These are phyloP conservation scores for Kuschelorhynchus macadamiae DNA, from an alignment of 2,888 invertebrate species.

Conservation along the genomic window DNA sequence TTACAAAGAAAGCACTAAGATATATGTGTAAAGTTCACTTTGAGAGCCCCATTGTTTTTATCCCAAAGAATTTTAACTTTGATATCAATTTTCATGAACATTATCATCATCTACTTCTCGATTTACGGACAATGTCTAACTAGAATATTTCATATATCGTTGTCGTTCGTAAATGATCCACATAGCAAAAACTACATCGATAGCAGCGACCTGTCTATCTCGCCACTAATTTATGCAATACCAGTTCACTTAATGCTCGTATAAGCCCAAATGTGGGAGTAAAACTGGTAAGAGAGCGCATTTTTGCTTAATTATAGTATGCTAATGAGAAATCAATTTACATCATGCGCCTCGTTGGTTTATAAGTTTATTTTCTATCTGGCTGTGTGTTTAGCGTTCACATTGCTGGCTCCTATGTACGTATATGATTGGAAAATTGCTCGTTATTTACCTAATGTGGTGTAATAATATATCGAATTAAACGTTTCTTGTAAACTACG, in stretches of 20 bases:
- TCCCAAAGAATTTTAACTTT: no score
- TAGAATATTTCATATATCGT: no score
- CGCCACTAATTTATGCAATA: slow-evolving; percentile 41
- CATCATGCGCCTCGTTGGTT: slow-evolving; percentile 32
- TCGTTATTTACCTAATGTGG: slow-evolving; percentile 14
- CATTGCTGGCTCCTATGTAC: neutral
- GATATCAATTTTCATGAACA: no score
- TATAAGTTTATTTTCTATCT: slow-evolving; percentile 36
- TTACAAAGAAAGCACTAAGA: no score
- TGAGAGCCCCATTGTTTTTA: no score
- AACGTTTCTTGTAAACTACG: no score
- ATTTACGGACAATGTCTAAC: no score
- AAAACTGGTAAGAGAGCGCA: slow-evolving; percentile 36
- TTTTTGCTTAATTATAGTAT: slow-evolving; percentile 44
- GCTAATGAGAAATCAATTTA: slow-evolving; percentile 48
- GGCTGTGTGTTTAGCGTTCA: slow-evolving; percentile 27
- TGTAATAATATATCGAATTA: neutral
- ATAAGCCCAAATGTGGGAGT: slow-evolving; percentile 45
- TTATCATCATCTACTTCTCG: no score
- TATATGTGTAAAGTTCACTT: no score
- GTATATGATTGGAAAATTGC: slow-evolving; percentile 31
- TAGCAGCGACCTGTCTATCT: slow-evolving; percentile 22
- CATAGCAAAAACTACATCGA: slow-evolving; percentile 22
- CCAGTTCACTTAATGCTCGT: slow-evolving; percentile 37
- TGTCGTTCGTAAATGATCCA: no score